These are phyloP conservation scores for Scomber scombrus DNA, from an alignment of 2,113 vertebrate species.

Conservation along the genomic window DNA sequence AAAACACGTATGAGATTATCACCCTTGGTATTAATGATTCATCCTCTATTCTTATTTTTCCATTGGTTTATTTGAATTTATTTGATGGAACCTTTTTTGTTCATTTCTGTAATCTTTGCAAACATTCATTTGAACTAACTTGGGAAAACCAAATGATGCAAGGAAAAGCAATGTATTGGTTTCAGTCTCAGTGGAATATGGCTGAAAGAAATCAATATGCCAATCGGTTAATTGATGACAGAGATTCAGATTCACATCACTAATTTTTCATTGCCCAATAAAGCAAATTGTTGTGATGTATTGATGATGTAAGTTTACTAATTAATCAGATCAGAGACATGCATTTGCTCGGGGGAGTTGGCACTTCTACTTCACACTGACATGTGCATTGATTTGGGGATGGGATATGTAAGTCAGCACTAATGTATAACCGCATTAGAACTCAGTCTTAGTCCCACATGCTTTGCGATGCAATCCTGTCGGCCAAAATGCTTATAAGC, in stretches of 20 bases:
- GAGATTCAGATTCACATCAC: constrained; percentile 25
- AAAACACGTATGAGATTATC: constrained; percentile 1
- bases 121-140: constrained; percentile 15
- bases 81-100: neutral
- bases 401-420: constrained; percentile 64
- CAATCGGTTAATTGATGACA: constrained; percentile 64
- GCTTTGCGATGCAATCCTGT: constrained; percentile 64
- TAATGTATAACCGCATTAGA: constrained; percentile 53
- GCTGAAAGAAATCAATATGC: constrained; percentile 59
- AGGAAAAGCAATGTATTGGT: constrained; percentile 50
- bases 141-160: constrained; percentile 48
- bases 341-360: constrained; percentile 31
- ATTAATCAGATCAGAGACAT: constrained; percentile 38
- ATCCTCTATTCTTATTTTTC: neutral
- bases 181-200: constrained; percentile 40
- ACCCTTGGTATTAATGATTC: constrained; percentile 10
- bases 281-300: constrained; percentile 21
- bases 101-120: constrained; percentile 13
- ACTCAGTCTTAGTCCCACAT: constrained; percentile 36
- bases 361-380: constrained; percentile 38
- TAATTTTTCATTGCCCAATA: constrained; percentile 37
- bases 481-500: constrained; percentile 67
- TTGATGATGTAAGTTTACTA: constrained; percentile 21
- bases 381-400: constrained; percentile 54
- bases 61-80: neutral